phyloP scores from a whole-genome alignment of 35 echinoderm and acorn worm species.

The Ophiothrix spiculata region DNA sequence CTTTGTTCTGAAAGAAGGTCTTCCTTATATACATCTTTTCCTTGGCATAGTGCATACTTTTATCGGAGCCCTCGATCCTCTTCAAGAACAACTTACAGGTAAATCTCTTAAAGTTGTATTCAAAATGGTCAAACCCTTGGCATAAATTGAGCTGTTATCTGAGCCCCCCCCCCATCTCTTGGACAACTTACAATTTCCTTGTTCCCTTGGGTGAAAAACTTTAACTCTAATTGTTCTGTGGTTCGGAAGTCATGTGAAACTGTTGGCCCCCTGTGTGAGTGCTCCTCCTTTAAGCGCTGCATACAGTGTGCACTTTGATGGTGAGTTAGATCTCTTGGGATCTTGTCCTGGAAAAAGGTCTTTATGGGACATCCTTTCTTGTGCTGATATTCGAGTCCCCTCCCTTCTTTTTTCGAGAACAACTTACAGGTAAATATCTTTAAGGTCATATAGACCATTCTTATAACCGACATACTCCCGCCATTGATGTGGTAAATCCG shows the following conservation, averaged over 20 bases:
- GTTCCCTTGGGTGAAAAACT: too few relatives aligned
- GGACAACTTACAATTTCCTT: too few relatives aligned
- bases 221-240: too few relatives aligned
- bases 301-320: too few relatives aligned
- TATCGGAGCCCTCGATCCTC: neutral
- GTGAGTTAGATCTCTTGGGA: slow-evolving; percentile 38
- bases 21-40: slow-evolving; percentile 34
- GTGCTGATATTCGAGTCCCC: neutral
- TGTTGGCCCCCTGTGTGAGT: too few relatives aligned
- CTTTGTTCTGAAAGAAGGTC: slow-evolving; percentile 42
- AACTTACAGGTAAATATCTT: neutral
- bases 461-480: too few relatives aligned
- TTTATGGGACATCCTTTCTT: neutral
- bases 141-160: neutral
- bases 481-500: too few relatives aligned
- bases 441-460: too few relatives aligned
- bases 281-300: too few relatives aligned
- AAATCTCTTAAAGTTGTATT: neutral
- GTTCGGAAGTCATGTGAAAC: too few relatives aligned
- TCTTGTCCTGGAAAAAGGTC: neutral
- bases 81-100: neutral
- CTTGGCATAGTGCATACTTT: slow-evolving; percentile 29
- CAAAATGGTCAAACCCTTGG: too few relatives aligned
- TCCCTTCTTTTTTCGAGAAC: neutral
- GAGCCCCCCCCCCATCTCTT: neutral